phyloP scores from a whole-genome alignment of 2,888 invertebrate genomes.

The Atrina japonica region DNA sequence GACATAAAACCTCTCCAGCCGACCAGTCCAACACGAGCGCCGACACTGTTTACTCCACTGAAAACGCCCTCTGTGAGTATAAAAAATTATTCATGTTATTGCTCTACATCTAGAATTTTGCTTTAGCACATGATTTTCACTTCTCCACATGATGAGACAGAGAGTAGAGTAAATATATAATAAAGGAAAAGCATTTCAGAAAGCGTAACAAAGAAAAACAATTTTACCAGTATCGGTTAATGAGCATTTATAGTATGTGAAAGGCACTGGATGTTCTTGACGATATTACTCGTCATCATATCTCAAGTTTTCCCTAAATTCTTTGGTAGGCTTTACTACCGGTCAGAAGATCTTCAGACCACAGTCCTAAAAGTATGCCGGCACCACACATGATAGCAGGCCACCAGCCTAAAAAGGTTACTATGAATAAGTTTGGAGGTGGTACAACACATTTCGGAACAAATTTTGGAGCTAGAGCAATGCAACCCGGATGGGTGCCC shows the following conservation, averaged over 20 bases:
- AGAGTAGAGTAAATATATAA: no score
- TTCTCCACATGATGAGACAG: no score
- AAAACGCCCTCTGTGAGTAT: constrained; percentile 30
- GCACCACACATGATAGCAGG: constrained; percentile 47
- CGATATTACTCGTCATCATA: no score
- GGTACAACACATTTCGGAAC: constrained; percentile 66
- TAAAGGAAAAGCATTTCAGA: no score
- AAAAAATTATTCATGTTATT: no score
- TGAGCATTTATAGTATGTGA: no score
- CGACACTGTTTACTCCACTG: constrained; percentile 16
- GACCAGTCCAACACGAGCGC: constrained; percentile 44
- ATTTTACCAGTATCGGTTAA: no score
- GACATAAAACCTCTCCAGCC: constrained; percentile 55
- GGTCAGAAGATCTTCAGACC: constrained; percentile 40
- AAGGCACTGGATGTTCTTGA: no score
- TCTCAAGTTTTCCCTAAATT: no score
- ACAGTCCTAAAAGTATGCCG: constrained; percentile 38
- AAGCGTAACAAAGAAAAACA: no score
- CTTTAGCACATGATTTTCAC: no score
- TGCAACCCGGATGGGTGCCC: constrained; percentile 22
- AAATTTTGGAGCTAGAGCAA: constrained; percentile 43
- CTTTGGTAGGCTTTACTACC: constrained; percentile 53
- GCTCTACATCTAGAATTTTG: no score
- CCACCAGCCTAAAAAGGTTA: constrained; percentile 67
- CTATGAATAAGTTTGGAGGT: constrained; percentile 68